Percentiles rank a stretch among this genome's conserved stretches.
Conservation (phyloP, 2,888 invertebrate species). For the Meandrusa payeni region DNA sequence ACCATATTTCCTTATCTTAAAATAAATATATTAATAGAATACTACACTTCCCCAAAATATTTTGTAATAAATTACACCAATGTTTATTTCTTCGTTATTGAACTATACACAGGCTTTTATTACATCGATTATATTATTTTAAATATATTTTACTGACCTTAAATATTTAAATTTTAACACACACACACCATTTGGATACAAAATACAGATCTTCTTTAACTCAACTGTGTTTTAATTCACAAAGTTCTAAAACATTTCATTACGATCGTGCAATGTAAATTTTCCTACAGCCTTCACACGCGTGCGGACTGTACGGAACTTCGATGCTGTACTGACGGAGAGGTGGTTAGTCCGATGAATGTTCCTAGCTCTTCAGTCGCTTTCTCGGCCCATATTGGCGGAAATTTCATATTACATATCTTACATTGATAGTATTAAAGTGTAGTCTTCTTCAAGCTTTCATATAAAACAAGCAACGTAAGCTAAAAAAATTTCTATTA, state of each 20-base stretch:
- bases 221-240: not conserved
- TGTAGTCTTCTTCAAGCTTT: no score
- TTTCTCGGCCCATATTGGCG: constrained; percentile 1
- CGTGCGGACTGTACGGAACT: constrained; percentile 11
- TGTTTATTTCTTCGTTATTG: no score
- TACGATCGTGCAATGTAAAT: constrained; percentile 8
- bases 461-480: constrained; percentile 34
- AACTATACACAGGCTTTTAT: no score
- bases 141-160: constrained; percentile 13
- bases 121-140: not conserved
- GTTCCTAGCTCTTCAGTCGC: constrained; percentile 25
- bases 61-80: no score
- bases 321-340: constrained; percentile 21
- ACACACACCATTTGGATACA: constrained; percentile 10
- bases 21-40: no score
- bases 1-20: no score
- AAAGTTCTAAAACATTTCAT: constrained; percentile 4
- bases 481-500: not conserved
- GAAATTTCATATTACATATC: constrained; percentile 2
- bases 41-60: no score
- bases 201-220: not conserved
- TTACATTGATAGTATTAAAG: constrained; percentile 38
- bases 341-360: constrained; percentile 27
- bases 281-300: not conserved
- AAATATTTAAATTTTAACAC: constrained; percentile 2